phyloP scores from a whole-genome alignment of 1,140 invertebrate genomes.

The Myzus persicae region DNA sequence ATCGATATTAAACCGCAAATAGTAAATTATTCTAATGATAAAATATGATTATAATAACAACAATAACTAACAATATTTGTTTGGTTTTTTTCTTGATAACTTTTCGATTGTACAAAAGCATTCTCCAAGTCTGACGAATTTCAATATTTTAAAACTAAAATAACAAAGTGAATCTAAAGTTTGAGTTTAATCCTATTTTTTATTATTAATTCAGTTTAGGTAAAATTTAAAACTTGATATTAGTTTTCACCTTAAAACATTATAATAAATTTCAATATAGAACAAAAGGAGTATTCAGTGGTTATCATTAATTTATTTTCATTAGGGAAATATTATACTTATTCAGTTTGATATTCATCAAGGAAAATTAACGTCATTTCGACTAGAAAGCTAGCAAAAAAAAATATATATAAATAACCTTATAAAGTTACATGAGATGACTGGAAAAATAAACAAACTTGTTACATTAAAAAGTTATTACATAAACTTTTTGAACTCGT shows the following conservation, averaged over 20 bases:
- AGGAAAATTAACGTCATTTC: background rate
- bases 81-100: background rate
- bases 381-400: background rate
- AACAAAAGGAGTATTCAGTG: background rate
- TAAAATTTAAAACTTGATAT: background rate
- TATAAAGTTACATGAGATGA: background rate
- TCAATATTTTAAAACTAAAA: background rate
- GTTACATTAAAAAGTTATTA: constrained; percentile 41
- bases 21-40: background rate
- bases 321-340: background rate
- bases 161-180: background rate
- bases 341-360: constrained; percentile 16
- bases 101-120: background rate
- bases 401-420: background rate
- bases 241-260: background rate
- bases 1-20: background rate
- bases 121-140: background rate
- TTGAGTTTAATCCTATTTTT: background rate
- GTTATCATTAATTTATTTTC: constrained; percentile 16
- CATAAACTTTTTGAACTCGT: constrained; percentile 23
- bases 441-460: background rate
- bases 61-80: background rate
- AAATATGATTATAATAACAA: background rate
- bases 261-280: background rate
- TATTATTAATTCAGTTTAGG: background rate